phyloP scores from a whole-genome alignment of 2,113 vertebrate species.

The Sialia sialis region DNA sequence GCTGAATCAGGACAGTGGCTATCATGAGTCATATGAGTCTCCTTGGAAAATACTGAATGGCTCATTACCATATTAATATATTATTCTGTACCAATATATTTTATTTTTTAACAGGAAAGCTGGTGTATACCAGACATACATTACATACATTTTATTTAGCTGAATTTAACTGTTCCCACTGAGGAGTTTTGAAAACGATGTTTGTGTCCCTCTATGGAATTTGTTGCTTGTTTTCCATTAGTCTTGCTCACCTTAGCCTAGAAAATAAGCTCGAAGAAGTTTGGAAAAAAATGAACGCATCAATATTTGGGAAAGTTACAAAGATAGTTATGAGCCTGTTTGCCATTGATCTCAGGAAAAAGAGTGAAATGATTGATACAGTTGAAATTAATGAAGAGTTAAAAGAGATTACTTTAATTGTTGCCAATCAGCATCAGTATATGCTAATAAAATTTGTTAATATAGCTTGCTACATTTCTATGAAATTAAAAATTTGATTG shows the following conservation, averaged over 20 bases:
- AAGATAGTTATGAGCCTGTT: not conserved
- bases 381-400: constrained; percentile 19
- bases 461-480: not conserved
- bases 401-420: constrained; percentile 1
- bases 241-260: not conserved
- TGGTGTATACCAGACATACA: not conserved
- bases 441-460: not conserved
- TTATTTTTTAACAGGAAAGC: not conserved
- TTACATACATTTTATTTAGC: not conserved
- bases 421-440: not conserved
- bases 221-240: not conserved
- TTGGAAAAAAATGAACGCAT: not conserved
- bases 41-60: not conserved
- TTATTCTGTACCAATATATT: not conserved
- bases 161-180: not conserved
- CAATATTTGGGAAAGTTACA: not conserved
- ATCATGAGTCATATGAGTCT: not conserved
- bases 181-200: not conserved
- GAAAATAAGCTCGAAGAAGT: not conserved
- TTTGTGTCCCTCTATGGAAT: not conserved
- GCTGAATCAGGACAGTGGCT: not conserved
- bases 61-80: not conserved
- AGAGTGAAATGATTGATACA: not conserved
- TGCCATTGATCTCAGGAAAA: not conserved
- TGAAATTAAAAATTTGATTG: not conserved